phyloP scores from a whole-genome alignment of 1,140 invertebrate genomes.

The Eriosoma lanigerum region DNA sequence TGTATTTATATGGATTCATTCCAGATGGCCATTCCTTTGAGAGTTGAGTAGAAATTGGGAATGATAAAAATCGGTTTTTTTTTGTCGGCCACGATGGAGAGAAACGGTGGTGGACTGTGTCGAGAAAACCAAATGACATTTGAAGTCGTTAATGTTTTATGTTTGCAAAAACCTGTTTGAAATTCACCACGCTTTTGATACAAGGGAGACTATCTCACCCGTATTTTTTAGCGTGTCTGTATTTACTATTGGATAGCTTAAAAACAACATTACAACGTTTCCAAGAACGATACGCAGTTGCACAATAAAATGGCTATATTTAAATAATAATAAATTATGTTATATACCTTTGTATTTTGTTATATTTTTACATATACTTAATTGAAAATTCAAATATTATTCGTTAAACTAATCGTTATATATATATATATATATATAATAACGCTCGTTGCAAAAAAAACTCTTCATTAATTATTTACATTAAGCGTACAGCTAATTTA shows the following conservation, averaged over 20 bases:
- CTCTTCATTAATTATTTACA: constrained; percentile 21
- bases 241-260: background rate
- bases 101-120: no score
- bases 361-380: background rate
- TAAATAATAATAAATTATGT: constrained; percentile 23
- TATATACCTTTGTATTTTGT: background rate
- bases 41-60: no score
- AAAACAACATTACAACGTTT: background rate
- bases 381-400: background rate
- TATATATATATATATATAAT: background rate
- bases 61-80: no score
- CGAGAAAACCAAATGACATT: no score
- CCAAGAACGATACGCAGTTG: background rate
- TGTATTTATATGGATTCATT: no score
- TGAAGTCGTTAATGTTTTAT: no score
- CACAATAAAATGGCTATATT: background rate
- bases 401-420: background rate
- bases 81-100: no score
- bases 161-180: background rate
- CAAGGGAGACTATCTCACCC: background rate
- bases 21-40: no score
- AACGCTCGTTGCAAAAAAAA: background rate
- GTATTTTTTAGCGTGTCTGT: background rate
- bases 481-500: background rate
- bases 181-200: background rate